These are phyloP conservation scores for Arctia plantaginis DNA, from an alignment of 2,888 invertebrate genomes.

Conservation along the genomic window DNA sequence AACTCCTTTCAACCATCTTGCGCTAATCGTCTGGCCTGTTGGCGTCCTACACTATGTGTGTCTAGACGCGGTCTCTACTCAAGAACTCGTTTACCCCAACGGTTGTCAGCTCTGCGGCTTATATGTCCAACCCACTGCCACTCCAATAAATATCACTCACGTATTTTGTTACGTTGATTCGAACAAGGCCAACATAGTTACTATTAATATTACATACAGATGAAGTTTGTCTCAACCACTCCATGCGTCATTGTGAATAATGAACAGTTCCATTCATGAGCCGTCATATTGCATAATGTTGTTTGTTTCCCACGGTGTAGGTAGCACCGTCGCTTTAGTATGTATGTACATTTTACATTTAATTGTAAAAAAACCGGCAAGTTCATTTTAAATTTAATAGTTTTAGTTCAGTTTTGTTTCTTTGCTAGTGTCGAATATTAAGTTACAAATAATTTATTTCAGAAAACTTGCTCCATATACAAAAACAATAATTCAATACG, in stretches of 20 bases:
- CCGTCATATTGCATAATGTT: slow-evolving; percentile 29
- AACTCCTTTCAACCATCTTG: too few species aligned
- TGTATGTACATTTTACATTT: not conserved
- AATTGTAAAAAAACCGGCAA: not conserved
- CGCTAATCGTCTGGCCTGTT: too few species aligned
- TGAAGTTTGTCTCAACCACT: slow-evolving; percentile 15
- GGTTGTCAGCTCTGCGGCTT: too few species aligned
- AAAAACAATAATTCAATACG: too few species aligned
- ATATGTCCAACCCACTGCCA: too few species aligned
- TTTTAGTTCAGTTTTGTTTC: not conserved
- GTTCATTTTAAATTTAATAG: not conserved
- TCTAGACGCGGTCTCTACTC: too few species aligned
- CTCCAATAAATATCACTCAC: too few species aligned
- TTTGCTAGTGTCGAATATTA: too few species aligned
- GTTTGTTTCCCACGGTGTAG: slow-evolving; percentile 34
- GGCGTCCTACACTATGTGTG: too few species aligned
- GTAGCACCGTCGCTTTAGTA: not conserved
- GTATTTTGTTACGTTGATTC: not conserved
- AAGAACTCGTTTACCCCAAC: too few species aligned
- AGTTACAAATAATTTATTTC: too few species aligned
- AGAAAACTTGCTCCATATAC: too few species aligned
- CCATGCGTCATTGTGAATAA: slow-evolving; percentile 33
- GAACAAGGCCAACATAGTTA: slow-evolving; percentile 9
- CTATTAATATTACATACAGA: slow-evolving; percentile 25
- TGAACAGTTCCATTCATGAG: slow-evolving; percentile 36